Evolutionary conservation across 2,113 vertebrate species (phyloP).

Genomic region (Pedionomus torquatus): DNA sequence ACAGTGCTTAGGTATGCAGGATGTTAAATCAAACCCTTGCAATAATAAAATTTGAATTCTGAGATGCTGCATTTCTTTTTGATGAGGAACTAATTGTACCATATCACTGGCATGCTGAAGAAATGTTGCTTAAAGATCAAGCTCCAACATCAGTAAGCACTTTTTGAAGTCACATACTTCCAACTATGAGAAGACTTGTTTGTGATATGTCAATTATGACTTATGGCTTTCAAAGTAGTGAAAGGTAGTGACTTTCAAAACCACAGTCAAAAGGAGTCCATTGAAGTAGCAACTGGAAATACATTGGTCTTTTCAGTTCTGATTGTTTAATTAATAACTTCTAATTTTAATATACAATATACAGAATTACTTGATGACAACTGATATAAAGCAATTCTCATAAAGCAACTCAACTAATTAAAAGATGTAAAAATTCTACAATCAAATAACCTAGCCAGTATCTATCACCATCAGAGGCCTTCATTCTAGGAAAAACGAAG

Average conservation of each 20-base stretch:
- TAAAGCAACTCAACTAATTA: neutral
- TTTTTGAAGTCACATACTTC: neutral
- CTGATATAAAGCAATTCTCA: neutral
- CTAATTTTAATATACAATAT: neutral
- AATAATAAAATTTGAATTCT: conserved; percentile 30
- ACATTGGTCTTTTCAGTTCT: neutral
- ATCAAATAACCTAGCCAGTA: neutral
- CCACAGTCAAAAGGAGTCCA: neutral
- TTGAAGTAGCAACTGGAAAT: neutral
- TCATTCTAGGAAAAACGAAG: neutral
- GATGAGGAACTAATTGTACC: conserved; percentile 48
- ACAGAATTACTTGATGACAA: neutral
- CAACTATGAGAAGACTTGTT: neutral
- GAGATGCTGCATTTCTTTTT: conserved; percentile 27
- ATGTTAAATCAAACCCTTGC: conserved; percentile 39
- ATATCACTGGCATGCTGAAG: neutral
- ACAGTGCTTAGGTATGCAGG: conserved; percentile 12
- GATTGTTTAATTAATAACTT: neutral
- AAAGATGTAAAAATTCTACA: neutral
- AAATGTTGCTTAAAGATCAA: conserved; percentile 14
- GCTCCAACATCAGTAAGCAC: neutral
- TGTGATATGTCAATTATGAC: neutral
- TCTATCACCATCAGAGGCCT: neutral
- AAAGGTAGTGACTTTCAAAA: neutral
- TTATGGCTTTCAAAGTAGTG: too few species aligned